These are phyloP conservation scores for Trididemnum clinides DNA, from an alignment of 23 tunicate genomes.

Conservation along the genomic window DNA sequence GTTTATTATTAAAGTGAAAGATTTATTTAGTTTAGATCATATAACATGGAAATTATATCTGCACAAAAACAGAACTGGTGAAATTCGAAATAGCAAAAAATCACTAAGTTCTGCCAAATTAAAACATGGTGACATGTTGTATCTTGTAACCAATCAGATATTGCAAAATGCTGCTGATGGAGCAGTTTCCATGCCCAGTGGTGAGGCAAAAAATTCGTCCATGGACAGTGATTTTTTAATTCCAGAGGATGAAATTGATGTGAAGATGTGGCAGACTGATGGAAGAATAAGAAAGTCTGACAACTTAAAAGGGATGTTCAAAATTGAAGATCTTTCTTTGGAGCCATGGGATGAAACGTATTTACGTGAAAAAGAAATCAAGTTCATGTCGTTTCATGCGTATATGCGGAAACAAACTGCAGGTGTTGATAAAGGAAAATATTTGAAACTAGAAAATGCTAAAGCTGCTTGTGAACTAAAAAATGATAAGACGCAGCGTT, in stretches of 20 bases:
- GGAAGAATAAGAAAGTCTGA: conserved; percentile 53
- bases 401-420: conserved; percentile 92
- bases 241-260: conserved; percentile 77
- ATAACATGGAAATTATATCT: conserved; percentile 43
- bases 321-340: conserved; percentile 66
- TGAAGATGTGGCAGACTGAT: conserved; percentile 69
- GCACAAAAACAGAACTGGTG: conserved; percentile 30
- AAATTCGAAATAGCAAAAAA: conserved; percentile 40
- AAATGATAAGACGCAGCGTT: conserved; percentile 38
- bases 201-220: neutral
- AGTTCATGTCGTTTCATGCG: conserved; percentile 92
- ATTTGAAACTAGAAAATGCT: conserved; percentile 70
- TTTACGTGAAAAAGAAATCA: conserved; percentile 77
- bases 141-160: neutral
- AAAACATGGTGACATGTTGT: conserved; percentile 94
- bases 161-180: neutral
- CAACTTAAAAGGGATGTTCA: conserved; percentile 49
- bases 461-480: conserved; percentile 73
- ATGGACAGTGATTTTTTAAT: neutral
- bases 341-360: conserved; percentile 95
- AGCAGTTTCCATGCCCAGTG: neutral
- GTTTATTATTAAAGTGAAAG: conserved; percentile 43
- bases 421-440: conserved; percentile 94
- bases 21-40: conserved; percentile 7
- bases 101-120: conserved; percentile 31